Base-by-base conservation (phyloP, 2,888 invertebrate species). In the Drosophila multiciliata region DNA sequence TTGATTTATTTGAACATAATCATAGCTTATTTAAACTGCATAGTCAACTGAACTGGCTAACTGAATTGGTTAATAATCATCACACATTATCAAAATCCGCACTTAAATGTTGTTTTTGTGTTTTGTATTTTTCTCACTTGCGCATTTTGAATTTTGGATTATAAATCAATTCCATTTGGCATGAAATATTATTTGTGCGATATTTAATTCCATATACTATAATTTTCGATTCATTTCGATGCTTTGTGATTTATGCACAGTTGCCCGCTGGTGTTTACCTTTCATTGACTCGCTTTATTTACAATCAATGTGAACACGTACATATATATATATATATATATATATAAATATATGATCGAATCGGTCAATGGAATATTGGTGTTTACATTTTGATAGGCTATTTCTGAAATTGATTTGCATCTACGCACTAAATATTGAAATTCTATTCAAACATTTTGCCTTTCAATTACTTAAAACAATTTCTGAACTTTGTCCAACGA, bases 131-230 rank as follows among this genome's bases (percentile, higher is more conserved):
- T 36, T 45, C 7, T 23, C 38, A 59, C 40, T 60, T n/a, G 40
- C 8, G 57, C 78, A 81, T 73, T 57, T 52, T 54, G 38, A 36
- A 40, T 32, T 35, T 45, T 35, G 64, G 42, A 73, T 83, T 68
- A 72, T 89, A 85, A 85, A 88, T 84, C 72, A 80, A 86, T 72
- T 83, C 55, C 45, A 69, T 32, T 60, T 71, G 81, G 75, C 61
- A 72, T 73, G 65, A 69, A 75, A 58, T 67, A 67, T 23, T 48
- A 26, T 57, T 65, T 38, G 12, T 59, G 68, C 72, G 54, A 64
- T 72, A 70, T 86, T 89, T 61, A 73, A 86, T 70, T 73, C 66
- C 60, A 53, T 62, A 70, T 69, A 69, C 42, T 65, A 66, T 69
- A 57, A 53, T 70, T 64, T 64, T 52, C 17, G 20, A 29, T 58